Base-by-base conservation (phyloP, 2,113 vertebrate species). In the Panthera uncia region DNA sequence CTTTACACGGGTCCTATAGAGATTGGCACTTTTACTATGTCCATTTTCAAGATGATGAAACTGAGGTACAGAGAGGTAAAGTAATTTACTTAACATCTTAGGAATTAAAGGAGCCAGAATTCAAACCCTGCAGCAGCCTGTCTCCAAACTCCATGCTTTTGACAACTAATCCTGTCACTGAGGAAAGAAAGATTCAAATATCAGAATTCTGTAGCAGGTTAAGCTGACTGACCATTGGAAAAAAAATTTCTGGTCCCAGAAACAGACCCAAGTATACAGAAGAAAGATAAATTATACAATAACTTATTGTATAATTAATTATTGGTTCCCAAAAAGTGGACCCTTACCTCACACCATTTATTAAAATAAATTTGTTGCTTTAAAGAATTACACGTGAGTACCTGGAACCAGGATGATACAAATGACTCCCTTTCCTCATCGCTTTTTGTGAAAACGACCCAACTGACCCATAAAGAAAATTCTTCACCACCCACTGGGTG, bases 291-390 rank as follows among this genome's bases (percentile, higher is more conserved):
- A 86, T 89, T 65, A 45, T 4, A 88, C 6, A 95, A 81, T 68
- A 31, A 45, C 45, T 45, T 45, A 45, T 9, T 45, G 45, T 45
- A 45, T 45, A 45, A 90, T 61, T 83, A 89, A 36, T 45, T 55
- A 95, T 65, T 83, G 15, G 7, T 78, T 78, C 29, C 33, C 7
- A 69, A 85, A 93, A 76, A 52, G 29, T 41, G 8, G 41, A 73
- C 36, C 57, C 41, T 90, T 73, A 50, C 66, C 52, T 93, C 55
- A 86, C 38, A n/a, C 38, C 38, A 88, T 61, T 92, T 74, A 91
- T 81, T 89, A 81, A 95, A 93, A 89, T 81, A 36, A 85, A 90
- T 86, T 69, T 48, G 74, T 9, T 89, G 31, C 41, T 79, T 94
- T 79, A 73, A 74, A 74, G n/a, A 98, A 89, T 76, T 71, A 95